Evolutionary conservation across 2,797 vertebrate genomes (phyloP).

Genomic region (Pristis pectinata): DNA sequence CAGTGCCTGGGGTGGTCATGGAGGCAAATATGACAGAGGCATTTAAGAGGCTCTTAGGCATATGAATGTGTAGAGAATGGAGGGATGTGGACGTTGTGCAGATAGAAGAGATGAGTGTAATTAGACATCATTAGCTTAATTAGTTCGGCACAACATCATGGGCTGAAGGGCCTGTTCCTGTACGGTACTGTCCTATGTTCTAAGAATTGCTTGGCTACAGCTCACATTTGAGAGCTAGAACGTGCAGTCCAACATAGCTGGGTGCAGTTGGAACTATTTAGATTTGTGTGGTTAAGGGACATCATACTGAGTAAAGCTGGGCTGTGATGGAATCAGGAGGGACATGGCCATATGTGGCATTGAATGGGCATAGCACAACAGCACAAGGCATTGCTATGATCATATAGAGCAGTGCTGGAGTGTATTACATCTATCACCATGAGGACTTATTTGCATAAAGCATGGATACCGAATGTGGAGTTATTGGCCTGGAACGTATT

Average conservation of each 20-base stretch:
- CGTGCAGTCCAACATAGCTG: background rate
- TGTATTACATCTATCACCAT: background rate
- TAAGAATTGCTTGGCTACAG: background rate
- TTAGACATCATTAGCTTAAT: no score
- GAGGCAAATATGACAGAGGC: no score
- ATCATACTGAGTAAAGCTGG: background rate
- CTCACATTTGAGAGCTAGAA: background rate
- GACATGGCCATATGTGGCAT: background rate
- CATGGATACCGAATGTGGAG: background rate
- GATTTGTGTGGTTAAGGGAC: background rate
- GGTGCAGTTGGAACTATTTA: background rate
- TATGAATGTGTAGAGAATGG: no score
- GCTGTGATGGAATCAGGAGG: background rate
- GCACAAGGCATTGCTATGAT: background rate
- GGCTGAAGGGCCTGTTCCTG: no score
- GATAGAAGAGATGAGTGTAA: no score
- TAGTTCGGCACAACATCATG: no score
- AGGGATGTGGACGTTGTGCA: no score
- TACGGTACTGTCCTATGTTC: no score
- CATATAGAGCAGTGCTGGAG: background rate
- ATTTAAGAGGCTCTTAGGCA: no score
- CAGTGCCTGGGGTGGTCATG: no score
- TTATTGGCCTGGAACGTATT: background rate
- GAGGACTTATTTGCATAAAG: background rate
- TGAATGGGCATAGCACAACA: background rate